Conservation (phyloP, 1,140 invertebrate species). For the Procambarus clarkii region DNA sequence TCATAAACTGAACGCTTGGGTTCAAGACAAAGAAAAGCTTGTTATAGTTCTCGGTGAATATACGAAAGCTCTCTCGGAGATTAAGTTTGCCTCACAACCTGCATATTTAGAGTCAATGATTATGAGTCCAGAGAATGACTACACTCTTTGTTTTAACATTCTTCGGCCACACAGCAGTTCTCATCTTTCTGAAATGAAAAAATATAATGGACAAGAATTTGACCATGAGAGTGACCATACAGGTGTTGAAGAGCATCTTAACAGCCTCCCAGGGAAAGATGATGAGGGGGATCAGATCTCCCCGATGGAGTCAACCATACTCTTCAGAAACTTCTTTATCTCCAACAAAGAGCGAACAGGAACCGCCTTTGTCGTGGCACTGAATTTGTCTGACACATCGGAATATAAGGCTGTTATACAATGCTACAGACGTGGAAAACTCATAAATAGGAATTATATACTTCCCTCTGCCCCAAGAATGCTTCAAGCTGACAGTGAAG, state of each 20-base stretch:
- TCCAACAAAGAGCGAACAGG: neutral
- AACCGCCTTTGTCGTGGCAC: neutral
- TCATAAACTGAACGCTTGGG: neutral
- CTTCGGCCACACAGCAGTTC: constrained; percentile 1
- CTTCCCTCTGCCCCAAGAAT: constrained; percentile 24
- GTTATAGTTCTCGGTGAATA: constrained; percentile 14
- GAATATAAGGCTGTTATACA: neutral
- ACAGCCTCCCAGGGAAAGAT: neutral
- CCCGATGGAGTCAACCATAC: neutral
- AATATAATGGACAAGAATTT: neutral
- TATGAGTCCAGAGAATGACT: neutral
- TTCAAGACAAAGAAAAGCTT: neutral
- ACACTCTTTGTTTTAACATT: constrained; percentile 26
- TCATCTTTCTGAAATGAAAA: constrained; percentile 4
- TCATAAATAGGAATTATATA: constrained; percentile 3
- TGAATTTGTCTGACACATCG: neutral
- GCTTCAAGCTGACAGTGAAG: neutral
- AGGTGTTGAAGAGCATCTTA: neutral
- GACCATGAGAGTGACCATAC: neutral
- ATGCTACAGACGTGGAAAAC: constrained; percentile 29
- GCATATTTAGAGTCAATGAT: constrained; percentile 13
- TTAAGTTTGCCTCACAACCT: neutral
- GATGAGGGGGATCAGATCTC: neutral
- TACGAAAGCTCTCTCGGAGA: neutral
- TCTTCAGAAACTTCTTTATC: constrained; percentile 9